Conservation (phyloP, 2,113 vertebrate species). For the Nanorana parkeri region DNA sequence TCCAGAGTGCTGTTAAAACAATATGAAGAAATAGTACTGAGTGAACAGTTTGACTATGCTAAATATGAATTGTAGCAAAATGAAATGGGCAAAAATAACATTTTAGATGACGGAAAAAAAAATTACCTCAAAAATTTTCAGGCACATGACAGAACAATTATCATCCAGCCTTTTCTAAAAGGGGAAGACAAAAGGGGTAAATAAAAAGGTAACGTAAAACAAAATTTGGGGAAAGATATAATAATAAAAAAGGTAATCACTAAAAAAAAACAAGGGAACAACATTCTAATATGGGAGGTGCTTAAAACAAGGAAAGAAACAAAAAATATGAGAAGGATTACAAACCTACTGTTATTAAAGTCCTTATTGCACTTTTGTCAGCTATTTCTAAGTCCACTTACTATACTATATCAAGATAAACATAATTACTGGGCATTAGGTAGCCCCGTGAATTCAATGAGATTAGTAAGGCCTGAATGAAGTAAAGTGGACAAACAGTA, state of each 20-base stretch:
- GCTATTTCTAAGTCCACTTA: too few relatives aligned
- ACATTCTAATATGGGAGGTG: background rate
- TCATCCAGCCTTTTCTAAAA: constrained; percentile 60
- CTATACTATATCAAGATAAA: background rate
- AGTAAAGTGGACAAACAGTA: background rate
- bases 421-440: background rate
- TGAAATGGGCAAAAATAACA: constrained; percentile 51
- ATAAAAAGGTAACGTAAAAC: constrained; percentile 20
- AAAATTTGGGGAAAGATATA: constrained; percentile 20
- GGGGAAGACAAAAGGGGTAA: constrained; percentile 52
- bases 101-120: constrained; percentile 58
- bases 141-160: constrained; percentile 50
- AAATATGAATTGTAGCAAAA: constrained; percentile 37
- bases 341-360: background rate
- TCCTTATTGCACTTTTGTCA: too few relatives aligned
- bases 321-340: background rate
- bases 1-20: background rate
- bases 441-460: background rate
- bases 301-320: background rate
- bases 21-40: constrained; percentile 10
- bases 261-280: constrained; percentile 8
- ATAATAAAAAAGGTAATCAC: constrained; percentile 46
- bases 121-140: constrained; percentile 59
- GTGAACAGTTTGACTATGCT: constrained; percentile 35
- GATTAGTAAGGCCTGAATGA: background rate